These are phyloP conservation scores for Heliothis virescens DNA, from an alignment of 1,140 invertebrate genomes.

Conservation along the genomic window DNA sequence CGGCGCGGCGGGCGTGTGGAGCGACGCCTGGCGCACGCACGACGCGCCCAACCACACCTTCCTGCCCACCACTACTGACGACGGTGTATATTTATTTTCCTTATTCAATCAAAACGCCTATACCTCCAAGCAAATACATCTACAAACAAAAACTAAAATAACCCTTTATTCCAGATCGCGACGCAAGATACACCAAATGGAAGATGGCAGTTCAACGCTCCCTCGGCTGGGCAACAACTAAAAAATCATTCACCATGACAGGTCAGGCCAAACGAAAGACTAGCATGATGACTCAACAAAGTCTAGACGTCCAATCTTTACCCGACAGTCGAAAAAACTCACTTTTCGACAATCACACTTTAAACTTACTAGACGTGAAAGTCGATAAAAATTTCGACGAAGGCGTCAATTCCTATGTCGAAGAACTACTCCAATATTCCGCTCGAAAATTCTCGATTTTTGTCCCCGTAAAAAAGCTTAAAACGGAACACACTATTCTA, in stretches of 20 bases:
- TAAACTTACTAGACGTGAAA: conserved; percentile 50
- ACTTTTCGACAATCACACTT: conserved; percentile 54
- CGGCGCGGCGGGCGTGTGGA: conserved; percentile 91
- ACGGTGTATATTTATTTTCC: conserved; percentile 84
- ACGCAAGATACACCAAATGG: conserved; percentile 94
- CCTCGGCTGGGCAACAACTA: conserved; percentile 93
- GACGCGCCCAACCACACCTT: conserved; percentile 91
- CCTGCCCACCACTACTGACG: conserved; percentile 91
- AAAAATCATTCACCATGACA: conserved; percentile 91
- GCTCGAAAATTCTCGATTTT: conserved; percentile 77
- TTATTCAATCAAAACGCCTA: too few relatives aligned
- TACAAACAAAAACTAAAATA: not conserved
- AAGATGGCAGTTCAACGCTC: conserved; percentile 96
- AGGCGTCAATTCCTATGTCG: conserved; percentile 61
- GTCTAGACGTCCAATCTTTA: conserved; percentile 55
- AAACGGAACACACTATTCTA: conserved; percentile 75
- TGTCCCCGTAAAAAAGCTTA: conserved; percentile 61
- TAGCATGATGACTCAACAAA: conserved; percentile 68
- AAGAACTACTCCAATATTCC: conserved; percentile 74
- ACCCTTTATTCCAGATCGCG: conserved; percentile 89
- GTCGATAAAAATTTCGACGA: conserved; percentile 61
- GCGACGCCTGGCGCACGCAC: conserved; percentile 79
- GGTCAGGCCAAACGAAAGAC: conserved; percentile 86
- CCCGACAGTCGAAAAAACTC: conserved; percentile 66
- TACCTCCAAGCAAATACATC: not conserved